Conservation (phyloP, 2,113 vertebrate genomes). For the Camelus dromedarius region DNA sequence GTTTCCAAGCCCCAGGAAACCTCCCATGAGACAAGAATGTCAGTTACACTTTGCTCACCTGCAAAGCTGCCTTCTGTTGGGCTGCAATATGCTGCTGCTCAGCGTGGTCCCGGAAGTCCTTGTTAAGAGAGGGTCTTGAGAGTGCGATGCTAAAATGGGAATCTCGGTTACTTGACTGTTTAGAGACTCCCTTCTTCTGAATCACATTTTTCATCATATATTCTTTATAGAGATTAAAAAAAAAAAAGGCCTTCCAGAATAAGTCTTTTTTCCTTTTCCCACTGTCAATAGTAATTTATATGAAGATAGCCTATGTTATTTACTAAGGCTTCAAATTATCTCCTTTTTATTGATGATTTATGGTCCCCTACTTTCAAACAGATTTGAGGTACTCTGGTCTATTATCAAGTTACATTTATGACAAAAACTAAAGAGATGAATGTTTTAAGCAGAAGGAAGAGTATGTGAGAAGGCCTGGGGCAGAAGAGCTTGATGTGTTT, state of each 20-base stretch:
- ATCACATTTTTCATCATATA: not conserved
- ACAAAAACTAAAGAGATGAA: not conserved
- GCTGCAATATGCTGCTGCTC: conserved; percentile 98
- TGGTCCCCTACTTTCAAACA: not conserved
- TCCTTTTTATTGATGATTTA: conserved; percentile 22
- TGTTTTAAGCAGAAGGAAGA: not conserved
- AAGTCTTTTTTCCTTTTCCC: not conserved
- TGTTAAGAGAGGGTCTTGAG: conserved; percentile 90
- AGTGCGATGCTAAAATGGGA: conserved; percentile 91
- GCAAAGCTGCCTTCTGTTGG: conserved; percentile 97
- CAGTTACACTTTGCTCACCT: conserved; percentile 86
- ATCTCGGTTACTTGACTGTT: conserved; percentile 23
- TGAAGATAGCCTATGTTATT: conserved; percentile 17
- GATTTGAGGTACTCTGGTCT: not conserved
- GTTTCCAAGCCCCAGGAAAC: not conserved
- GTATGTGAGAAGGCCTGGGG: not conserved
- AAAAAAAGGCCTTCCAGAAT: not conserved
- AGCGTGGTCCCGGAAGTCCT: conserved; percentile 96
- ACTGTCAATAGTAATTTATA: not conserved
- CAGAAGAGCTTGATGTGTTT: not conserved
- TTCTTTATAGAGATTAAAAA: not conserved
- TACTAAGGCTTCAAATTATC: conserved; percentile 37
- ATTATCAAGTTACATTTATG: not conserved
- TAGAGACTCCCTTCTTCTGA: not conserved
- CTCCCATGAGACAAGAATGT: not conserved